Base-by-base conservation (phyloP, 2,797 vertebrate genomes). In the Alauda arvensis region DNA sequence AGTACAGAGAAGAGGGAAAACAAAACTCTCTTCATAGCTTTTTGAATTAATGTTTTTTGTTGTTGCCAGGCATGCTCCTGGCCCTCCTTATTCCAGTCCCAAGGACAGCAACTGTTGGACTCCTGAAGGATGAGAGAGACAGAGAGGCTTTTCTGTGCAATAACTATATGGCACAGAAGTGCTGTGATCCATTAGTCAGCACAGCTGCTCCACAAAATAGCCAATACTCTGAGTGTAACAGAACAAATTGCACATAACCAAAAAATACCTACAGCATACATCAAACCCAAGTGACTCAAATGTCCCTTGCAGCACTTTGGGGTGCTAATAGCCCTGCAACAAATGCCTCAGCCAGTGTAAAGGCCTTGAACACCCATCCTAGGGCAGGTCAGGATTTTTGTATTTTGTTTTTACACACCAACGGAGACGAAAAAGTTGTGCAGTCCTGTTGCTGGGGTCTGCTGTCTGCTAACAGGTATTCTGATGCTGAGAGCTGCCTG, bases 161-260 rank as follows among this genome's bases (percentile, higher is more conserved):
- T 95, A 91, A 86, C 90, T 95, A 9, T 77, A 75, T 91, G 93
- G 91, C 87, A 86, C 56, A 86, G 87, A 91, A 95, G 77, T 90
- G 90, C 85, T 91, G 92, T 49, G 87, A 94, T 92, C 93, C 91
- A 93, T 94, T 95, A 93, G 93, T 95, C 90, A 95, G 81, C 85
- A 60, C 91, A 93, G 93, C 93, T 95, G 93, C 95, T 92, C 85
- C 66, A 40, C 66, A 48, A 79, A 95, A 95, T 91, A 93, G 94
- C 90, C 94, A 71, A 39, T 91, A 89, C 90, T 77, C 85, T 42
- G 90, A 89, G 75, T 89, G 75, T 89, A 94, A 91, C 90, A 92
- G 90, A 89, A 95, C 93, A 95, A 91, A 95, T 93, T 91, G 94
- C 93, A 93, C 95, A 93, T 95, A 95, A 95, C 94, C 93, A 92